Evolutionary conservation across 2,888 invertebrate genomes (phyloP), one percentile per base, ranked within the genome.

Genomic region (Cacoxenus indagator): DNA sequence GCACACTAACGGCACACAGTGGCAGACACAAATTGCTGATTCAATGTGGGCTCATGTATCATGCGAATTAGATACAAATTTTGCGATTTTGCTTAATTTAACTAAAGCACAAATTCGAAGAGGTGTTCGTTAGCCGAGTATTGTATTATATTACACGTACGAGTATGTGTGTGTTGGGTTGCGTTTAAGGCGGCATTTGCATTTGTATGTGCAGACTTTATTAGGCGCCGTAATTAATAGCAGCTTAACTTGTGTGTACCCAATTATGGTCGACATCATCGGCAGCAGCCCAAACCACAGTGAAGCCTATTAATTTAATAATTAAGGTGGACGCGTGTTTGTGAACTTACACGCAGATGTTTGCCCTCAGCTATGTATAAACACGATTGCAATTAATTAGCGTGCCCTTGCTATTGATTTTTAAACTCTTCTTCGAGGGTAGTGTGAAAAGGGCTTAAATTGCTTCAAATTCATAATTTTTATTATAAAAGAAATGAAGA

Each of bases 201-300:
- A 22, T 22, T 3, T 51, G 51, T 51, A 9, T 3, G 24, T 51
- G 3, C 3, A 14, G 1, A 11, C 69, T 70, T 71, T 72, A 77
- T 77, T 78, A 74, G 79, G 77, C 73, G 73, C 82, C 80, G 81
- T 81, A 81, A 81, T 81, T 84, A 81, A 81, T 84, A 84, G 84
- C 83, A 78, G 84, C 84, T 81, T 81, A 84, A 78, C 84, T 80
- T 80, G 84, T 80, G 61, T 24, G 22, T 31, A 59, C 43, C 45
- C 45, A 84, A 81, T 81, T 81, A 81, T 83, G 83, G 83, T 84
- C 80, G 77, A 79, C 69, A 73, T 73, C 73, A 76, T 84, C 80
- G 77, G 79, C 69, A 73, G 74, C 73, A 76, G 79, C 83, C 73
- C 81, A 81, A 62, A 26, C 61, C 61, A 14, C 61, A 62, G 17